Percentiles rank a stretch among this genome's conserved stretches.
These are phyloP conservation scores for Pyrrhia umbra DNA, from an alignment of 2,888 invertebrate species.

Conservation along the genomic window DNA sequence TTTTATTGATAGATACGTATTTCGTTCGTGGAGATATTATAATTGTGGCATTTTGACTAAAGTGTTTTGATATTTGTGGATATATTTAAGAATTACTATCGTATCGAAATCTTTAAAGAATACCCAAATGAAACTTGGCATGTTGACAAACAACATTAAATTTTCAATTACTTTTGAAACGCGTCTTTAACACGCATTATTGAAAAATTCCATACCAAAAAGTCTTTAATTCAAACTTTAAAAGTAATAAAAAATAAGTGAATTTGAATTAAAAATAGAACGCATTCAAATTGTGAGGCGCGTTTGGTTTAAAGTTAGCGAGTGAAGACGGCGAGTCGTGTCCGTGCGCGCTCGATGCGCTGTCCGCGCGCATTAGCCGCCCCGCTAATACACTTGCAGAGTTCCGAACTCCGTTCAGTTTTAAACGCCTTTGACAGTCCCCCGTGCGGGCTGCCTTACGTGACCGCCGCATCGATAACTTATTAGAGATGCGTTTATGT, in stretches of 20 bases:
- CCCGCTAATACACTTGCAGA: constrained; percentile 80
- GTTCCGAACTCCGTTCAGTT: constrained; percentile 73
- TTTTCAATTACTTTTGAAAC: constrained; percentile 44
- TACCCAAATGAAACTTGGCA: constrained; percentile 50
- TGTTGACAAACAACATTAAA: constrained; percentile 55
- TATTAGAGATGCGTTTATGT: constrained; percentile 55
- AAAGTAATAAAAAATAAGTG: constrained; percentile 7
- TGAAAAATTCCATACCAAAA: constrained; percentile 33
- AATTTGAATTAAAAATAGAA: constrained; percentile 47
- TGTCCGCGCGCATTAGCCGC: constrained; percentile 73
- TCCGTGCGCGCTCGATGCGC: constrained; percentile 72
- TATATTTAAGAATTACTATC: constrained; percentile 47
- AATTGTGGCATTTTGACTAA: constrained; percentile 54
- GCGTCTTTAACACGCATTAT: constrained; percentile 7
- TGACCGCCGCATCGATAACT: constrained; percentile 76
- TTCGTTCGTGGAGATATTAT: constrained; percentile 40
- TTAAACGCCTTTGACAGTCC: constrained; percentile 81
- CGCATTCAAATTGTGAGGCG: constrained; percentile 39
- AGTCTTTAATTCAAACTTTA: constrained; percentile 24
- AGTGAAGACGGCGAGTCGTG: constrained; percentile 63
- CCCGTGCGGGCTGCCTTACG: constrained; percentile 71
- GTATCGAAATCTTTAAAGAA: constrained; percentile 44
- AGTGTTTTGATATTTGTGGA: constrained; percentile 48
- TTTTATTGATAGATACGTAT: constrained; percentile 36
- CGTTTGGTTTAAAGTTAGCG: constrained; percentile 60